Base-by-base conservation (phyloP, 1,140 invertebrate genomes). In the Cotesia chilonis region DNA sequence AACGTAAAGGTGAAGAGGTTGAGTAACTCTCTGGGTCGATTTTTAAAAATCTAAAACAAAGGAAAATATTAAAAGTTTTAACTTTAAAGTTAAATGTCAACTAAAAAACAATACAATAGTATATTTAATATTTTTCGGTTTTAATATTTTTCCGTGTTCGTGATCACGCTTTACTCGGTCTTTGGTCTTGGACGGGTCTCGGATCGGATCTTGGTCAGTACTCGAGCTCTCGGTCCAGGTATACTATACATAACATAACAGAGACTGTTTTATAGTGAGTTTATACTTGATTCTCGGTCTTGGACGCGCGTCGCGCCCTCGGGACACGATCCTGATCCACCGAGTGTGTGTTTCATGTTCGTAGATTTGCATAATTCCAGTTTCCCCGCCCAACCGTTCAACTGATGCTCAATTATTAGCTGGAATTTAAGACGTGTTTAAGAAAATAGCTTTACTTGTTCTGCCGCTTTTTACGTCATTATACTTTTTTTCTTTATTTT, bases 371-470 rank as follows among this genome's bases (percentile, higher is more conserved):
- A 85, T 85, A 85, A 85, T 85, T 85, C 81, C 80, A 82, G 83
- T 81, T 83, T 83, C 83, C 76, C 83, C 78, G 80, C 79, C 81
- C 82, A 82, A 61, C 37, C 83, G 80, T 84, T 85, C 83, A 83
- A 82, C 83, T 85, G 41, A 47, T 47, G 82, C 81, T 82, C 83
- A 82, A 85, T 85, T 85, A 85, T 85, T 85, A 84, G 80, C 76
- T 79, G 81, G 83, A 85, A 85, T 85, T 85, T 85, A 84, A 85
- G 83, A 84, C 81, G 83, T 83, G 82, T 85, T 85, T 82, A 84
- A 84, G 83, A 85, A 85, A 85, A 85, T 85, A 83, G 80, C 83
- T 79, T 77, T 78, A 80, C 60, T 66, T 64, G 47, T 71, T 61
- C 66, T 52, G 20, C 52, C 52, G 36, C 28, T 36, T 72, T 66